phyloP scores from a whole-genome alignment of 64 coral and sea anemone genomes.

The Porites australiensis region DNA sequence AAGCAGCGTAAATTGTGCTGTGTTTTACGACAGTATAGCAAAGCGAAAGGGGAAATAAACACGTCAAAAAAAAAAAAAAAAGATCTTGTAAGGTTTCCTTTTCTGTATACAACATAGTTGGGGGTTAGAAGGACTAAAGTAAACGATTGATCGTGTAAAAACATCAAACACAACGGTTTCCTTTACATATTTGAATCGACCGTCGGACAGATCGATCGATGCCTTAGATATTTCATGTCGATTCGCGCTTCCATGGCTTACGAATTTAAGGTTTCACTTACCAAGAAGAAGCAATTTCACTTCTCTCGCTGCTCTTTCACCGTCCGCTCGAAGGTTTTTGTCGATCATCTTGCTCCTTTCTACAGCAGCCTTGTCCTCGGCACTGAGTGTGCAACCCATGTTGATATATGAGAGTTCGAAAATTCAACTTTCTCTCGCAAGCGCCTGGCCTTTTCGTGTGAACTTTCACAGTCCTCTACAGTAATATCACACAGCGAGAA shows the following conservation, averaged over 20 bases:
- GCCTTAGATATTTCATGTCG: not conserved
- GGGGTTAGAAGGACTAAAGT: not conserved
- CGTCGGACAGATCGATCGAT: constrained; percentile 6
- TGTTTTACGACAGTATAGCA: constrained; percentile 21
- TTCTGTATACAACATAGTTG: not conserved
- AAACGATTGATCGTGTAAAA: not conserved
- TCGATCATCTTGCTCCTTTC: constrained; percentile 99
- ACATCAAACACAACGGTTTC: constrained; percentile 6
- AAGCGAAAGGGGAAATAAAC: not conserved
- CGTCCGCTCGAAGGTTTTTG: constrained; percentile 99
- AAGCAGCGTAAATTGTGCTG: not conserved
- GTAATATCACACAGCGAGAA: constrained; percentile 8
- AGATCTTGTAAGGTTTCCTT: not conserved
- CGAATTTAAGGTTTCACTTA: constrained; percentile 41
- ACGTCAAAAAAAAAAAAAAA: not conserved
- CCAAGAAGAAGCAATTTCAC: constrained; percentile 94
- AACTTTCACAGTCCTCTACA: constrained; percentile 52
- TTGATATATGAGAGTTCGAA: constrained; percentile 56
- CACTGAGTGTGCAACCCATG: constrained; percentile 99
- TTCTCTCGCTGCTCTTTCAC: constrained; percentile 96
- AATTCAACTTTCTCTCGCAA: constrained; percentile 49
- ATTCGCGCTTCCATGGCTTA: not conserved
- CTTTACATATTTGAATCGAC: constrained; percentile 18
- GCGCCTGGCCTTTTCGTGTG: constrained; percentile 44
- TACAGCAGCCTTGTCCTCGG: constrained; percentile 98